phyloP scores from a whole-genome alignment of 2,113 vertebrate genomes.

The Myocastor coypus region DNA sequence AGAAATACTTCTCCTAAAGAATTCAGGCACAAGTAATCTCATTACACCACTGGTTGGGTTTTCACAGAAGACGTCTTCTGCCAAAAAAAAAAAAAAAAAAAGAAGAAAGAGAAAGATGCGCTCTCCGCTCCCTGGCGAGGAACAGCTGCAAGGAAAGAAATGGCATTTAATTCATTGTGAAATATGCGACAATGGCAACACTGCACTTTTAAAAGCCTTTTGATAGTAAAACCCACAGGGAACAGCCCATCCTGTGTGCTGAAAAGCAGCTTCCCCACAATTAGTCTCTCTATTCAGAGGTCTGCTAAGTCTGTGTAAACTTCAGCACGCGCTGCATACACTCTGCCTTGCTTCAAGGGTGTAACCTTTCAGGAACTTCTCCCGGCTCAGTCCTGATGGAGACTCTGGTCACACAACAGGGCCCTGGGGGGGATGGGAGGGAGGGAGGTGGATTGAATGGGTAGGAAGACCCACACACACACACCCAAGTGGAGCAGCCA shows the following conservation, averaged over 20 bases:
- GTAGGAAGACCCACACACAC: neutral
- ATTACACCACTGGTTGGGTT: slow-evolving; percentile 72
- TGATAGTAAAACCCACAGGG: slow-evolving; percentile 81
- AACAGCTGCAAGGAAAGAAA: slow-evolving; percentile 82
- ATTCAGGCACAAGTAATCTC: slow-evolving; percentile 70
- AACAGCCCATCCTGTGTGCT: slow-evolving; percentile 77
- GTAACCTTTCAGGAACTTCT: slow-evolving; percentile 58
- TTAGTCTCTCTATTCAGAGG: slow-evolving; percentile 78
- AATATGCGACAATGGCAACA: slow-evolving; percentile 75
- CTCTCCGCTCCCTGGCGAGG: slow-evolving; percentile 57
- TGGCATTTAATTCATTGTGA: slow-evolving; percentile 76
- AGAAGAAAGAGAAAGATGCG: slow-evolving; percentile 22
- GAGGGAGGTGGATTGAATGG: neutral
- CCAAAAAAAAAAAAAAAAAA: slow-evolving; percentile 33
- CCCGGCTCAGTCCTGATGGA: neutral
- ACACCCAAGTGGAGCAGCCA: neutral
- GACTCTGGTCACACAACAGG: neutral
- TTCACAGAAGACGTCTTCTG: slow-evolving; percentile 76
- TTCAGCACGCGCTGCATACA: slow-evolving; percentile 80
- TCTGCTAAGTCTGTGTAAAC: slow-evolving; percentile 75
- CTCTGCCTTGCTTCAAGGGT: slow-evolving; percentile 66
- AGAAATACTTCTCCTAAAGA: slow-evolving; percentile 50
- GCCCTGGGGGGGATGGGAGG: accelerated
- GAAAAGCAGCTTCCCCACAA: slow-evolving; percentile 82
- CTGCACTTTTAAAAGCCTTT: slow-evolving; percentile 83